Evolutionary conservation across 2,888 invertebrate genomes (phyloP).

Genomic region (Drosophila anomelani): DNA sequence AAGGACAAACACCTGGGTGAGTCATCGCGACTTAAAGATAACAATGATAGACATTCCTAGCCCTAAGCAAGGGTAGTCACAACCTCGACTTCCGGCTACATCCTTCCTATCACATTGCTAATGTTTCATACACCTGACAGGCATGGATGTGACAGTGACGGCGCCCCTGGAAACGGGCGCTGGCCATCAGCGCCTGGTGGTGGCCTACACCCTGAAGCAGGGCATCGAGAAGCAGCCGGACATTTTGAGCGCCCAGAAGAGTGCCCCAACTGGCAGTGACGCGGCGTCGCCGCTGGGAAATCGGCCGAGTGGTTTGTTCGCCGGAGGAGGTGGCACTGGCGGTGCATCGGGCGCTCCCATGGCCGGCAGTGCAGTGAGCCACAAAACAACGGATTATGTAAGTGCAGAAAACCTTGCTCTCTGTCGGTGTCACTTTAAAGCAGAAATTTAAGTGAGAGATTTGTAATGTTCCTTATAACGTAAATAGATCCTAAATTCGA

Average conservation of each 20-base stretch:
- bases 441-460: not conserved
- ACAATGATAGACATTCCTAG: not conserved
- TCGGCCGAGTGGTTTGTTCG: slow-evolving; percentile 83
- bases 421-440: slow-evolving; percentile 14
- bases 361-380: slow-evolving; percentile 60
- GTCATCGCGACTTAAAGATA: slow-evolving; percentile 22
- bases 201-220: slow-evolving; percentile 93
- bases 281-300: slow-evolving; percentile 83
- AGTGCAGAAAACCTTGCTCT: slow-evolving; percentile 63
- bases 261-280: slow-evolving; percentile 84
- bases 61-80: slow-evolving; percentile 5
- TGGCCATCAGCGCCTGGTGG: slow-evolving; percentile 93
- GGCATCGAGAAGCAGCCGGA: slow-evolving; percentile 90
- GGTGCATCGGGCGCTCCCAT: slow-evolving; percentile 64
- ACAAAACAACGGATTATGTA: slow-evolving; percentile 83
- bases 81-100: not conserved
- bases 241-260: slow-evolving; percentile 92
- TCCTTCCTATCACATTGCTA: slow-evolving; percentile 1
- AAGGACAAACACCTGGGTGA: slow-evolving; percentile 85
- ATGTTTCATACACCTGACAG: slow-evolving; percentile 58
- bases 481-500: not conserved
- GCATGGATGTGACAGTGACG: slow-evolving; percentile 85
- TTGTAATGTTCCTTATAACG: not conserved
- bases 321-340: slow-evolving; percentile 58
- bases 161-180: slow-evolving; percentile 91